Evolutionary conservation across 2,888 invertebrate genomes (phyloP), one percentile per base, ranked within the genome.

Genomic region (Fabriciana adippe): DNA sequence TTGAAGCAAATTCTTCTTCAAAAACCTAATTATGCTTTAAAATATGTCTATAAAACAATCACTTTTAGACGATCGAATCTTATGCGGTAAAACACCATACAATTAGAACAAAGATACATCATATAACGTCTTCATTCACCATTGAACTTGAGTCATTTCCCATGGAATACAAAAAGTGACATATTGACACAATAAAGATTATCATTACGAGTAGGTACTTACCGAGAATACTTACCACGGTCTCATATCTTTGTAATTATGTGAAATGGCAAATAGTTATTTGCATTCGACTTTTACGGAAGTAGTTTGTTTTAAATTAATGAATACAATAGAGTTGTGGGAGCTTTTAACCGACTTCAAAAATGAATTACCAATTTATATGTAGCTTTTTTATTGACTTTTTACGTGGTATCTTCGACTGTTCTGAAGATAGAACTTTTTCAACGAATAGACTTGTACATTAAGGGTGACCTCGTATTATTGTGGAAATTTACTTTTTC

Each of bases 271-370:
- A 31, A 14, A 47, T 16, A 47, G 59, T 60, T 16, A 60, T 59
- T 54, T 59, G 54, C 59, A 65, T 65, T 65, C 54, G 45, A 65
- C 65, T 59, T 65, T 65, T 65, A 59, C 59, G 48, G 59, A 59
- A 59, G 48, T 16, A 21, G 16, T 13, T 8, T 45, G 21, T 53
- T 53, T 53, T 53, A 41, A 41, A 41, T 41, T 41, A 8, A 35
- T 35, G 35, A 41, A 41, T 41, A 41, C 35, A 41, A 41, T 41
- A 3, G 8, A 41, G 35, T 8, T 41, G 35, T 41, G 35, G 35
- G 35, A 41, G 8, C 35, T 41, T 41, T 41, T 35, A 35, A 41
- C 35, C 8, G 35, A 41, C 11, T 41, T 41, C 3, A 41, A 41
- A 41, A 11, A 41, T 1, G 0, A 8, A 41, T 8, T 41, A 6